Conservation (phyloP, 2,113 vertebrate genomes). For the Leuciscus idus region DNA sequence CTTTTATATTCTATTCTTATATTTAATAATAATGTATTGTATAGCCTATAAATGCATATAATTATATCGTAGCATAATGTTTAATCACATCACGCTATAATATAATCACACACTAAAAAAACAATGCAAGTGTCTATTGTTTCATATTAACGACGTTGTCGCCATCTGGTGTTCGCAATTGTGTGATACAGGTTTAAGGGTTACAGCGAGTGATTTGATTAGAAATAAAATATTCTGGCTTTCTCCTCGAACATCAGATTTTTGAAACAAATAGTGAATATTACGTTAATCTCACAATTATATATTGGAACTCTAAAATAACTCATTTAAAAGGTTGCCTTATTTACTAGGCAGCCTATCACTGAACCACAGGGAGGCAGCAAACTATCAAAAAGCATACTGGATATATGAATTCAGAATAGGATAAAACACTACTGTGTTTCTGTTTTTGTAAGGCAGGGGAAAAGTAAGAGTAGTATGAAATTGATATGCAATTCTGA, state of each 20-base stretch:
- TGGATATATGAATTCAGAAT: neutral
- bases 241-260: neutral
- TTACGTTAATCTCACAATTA: neutral
- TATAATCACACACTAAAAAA: too few species aligned
- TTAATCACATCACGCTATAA: neutral
- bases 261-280: neutral
- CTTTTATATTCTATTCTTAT: neutral
- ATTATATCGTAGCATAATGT: neutral
- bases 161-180: constrained; percentile 24
- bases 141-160: neutral
- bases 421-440: neutral
- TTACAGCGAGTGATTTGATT: neutral
- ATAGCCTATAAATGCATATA: neutral
- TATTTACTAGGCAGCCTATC: neutral
- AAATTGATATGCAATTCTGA: neutral
- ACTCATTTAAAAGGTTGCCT: neutral
- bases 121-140: too few species aligned
- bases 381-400: constrained; percentile 14
- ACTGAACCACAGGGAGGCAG: constrained; percentile 48
- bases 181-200: neutral
- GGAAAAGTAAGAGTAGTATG: neutral
- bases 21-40: neutral
- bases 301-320: neutral
- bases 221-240: too few species aligned
- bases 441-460: neutral